Evolutionary conservation across 2,888 invertebrate genomes (phyloP).

Genomic region (Lasioglossum calceatum): DNA sequence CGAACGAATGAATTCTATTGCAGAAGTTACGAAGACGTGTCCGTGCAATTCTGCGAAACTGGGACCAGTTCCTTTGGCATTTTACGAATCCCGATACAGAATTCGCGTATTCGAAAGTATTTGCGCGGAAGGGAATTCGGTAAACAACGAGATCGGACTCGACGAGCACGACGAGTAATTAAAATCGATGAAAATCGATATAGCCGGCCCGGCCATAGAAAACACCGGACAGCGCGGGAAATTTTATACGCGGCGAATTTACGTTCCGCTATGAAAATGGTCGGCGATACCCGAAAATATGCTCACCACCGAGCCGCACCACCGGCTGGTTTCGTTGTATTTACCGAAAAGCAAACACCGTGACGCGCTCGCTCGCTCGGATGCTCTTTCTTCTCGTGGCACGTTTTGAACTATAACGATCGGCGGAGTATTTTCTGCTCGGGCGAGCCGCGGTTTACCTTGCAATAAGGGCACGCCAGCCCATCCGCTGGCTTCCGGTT

Average conservation of each 20-base stretch:
- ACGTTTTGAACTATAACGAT: slow-evolving; percentile 14
- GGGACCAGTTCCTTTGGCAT: not conserved
- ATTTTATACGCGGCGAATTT: not conserved
- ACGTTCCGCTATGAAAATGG: not conserved
- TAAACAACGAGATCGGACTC: not conserved
- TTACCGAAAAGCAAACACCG: not conserved
- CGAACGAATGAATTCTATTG: no score
- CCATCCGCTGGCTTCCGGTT: slow-evolving; percentile 10
- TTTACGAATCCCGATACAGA: not conserved
- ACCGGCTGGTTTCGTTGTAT: not conserved
- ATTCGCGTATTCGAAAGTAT: not conserved
- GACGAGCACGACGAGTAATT: not conserved
- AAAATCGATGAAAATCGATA: slow-evolving; percentile 4
- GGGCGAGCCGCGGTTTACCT: slow-evolving; percentile 1
- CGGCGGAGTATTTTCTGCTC: slow-evolving; percentile 2
- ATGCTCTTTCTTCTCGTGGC: slow-evolving; percentile 4
- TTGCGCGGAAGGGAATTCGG: not conserved
- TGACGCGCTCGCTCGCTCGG: not conserved
- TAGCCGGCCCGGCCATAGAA: not conserved
- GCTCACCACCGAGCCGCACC: not conserved
- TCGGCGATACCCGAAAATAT: not conserved
- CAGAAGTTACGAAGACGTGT: no score
- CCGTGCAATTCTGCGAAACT: not conserved
- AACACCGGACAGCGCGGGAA: not conserved
- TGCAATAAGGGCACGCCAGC: slow-evolving; percentile 1